Percentiles rank a stretch among this genome's conserved stretches.
These are phyloP conservation scores for Poecile atricapillus DNA, from an alignment of 2,113 vertebrate genomes.

Conservation along the genomic window DNA sequence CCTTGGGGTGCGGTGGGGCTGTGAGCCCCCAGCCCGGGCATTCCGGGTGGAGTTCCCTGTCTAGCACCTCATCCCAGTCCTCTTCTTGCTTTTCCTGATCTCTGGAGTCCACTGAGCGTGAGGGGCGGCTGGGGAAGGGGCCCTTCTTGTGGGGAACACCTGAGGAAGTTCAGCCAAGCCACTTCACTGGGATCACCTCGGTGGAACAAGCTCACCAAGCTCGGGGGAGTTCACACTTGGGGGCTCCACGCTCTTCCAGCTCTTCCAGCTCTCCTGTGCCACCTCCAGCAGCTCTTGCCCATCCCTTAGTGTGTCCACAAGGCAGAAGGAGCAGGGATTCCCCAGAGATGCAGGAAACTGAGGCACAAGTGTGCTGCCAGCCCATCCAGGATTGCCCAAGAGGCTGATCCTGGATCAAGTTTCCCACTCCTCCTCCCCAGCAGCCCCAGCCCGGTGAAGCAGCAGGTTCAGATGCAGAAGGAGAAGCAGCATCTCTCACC, in stretches of 20 bases:
- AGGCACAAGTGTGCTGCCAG: not conserved
- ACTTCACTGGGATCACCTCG: not conserved
- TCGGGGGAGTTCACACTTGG: not conserved
- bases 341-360: not conserved
- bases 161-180: not conserved
- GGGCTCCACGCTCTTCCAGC: fast-evolving
- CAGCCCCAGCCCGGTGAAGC: not conserved
- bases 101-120: fast-evolving
- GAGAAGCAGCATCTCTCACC: fast-evolving
- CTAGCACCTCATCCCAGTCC: fast-evolving
- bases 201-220: fast-evolving
- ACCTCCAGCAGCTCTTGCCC: fast-evolving
- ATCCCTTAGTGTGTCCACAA: fast-evolving
- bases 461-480: not conserved
- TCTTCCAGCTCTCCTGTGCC: not conserved
- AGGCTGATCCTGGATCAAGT: not conserved
- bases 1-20: fast-evolving
- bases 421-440: not conserved
- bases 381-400: conserved; percentile 14
- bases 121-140: fast-evolving
- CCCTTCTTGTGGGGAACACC: fast-evolving
- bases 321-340: not conserved
- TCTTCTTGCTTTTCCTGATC: not conserved
- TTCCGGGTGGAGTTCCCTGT: not conserved
- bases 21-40: not conserved